These are phyloP conservation scores for Marisa cornuarietis DNA, from an alignment of 1,140 invertebrate species.

Conservation along the genomic window DNA sequence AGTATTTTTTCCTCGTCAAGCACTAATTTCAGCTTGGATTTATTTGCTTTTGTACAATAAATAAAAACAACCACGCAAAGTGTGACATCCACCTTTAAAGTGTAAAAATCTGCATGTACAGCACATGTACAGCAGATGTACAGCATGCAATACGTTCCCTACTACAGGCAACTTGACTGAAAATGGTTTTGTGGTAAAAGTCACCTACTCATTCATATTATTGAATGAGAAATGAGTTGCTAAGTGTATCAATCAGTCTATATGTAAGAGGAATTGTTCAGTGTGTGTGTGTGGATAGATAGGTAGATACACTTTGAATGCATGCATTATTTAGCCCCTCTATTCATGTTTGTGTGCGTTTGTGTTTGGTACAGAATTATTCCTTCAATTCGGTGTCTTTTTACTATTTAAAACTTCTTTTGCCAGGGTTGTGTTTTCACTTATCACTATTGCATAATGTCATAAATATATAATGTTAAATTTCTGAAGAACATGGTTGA, in stretches of 20 bases:
- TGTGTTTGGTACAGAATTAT: background rate
- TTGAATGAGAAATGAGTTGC: background rate
- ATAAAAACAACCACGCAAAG: no score
- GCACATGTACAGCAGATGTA: no score
- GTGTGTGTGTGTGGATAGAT: background rate
- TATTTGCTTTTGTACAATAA: no score
- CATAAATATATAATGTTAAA: slow-evolving; percentile 12
- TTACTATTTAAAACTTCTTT: background rate
- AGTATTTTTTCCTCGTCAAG: no score
- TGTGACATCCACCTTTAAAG: no score
- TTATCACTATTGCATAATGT: background rate
- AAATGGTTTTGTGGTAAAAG: no score
- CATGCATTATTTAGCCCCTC: no score
- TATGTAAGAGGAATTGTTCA: background rate
- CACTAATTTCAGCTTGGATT: no score
- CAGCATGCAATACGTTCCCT: no score
- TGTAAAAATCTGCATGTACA: no score
- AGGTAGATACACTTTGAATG: no score
- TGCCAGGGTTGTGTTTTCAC: background rate
- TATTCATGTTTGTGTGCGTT: background rate
- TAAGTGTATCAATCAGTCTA: background rate
- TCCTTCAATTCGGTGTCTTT: background rate
- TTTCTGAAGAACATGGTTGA: slow-evolving; percentile 53
- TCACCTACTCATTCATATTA: background rate
- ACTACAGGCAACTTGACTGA: no score